Percentiles rank a stretch among this genome's conserved stretches.
These are phyloP conservation scores for Hydrozoanthus gracilis DNA, from an alignment of 92 coral and sea anemone species.

Conservation along the genomic window DNA sequence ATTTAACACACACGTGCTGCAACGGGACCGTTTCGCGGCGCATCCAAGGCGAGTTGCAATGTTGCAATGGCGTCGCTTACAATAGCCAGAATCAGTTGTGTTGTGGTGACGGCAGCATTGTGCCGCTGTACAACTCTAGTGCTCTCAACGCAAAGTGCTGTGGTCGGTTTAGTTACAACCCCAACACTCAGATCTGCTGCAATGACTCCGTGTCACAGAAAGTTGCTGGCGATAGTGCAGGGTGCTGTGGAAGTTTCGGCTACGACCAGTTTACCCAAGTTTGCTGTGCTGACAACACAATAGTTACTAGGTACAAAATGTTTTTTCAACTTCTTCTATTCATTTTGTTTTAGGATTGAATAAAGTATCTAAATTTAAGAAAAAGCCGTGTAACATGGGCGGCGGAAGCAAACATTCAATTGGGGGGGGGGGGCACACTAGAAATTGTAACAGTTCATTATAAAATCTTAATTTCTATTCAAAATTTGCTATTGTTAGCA, in stretches of 20 bases:
- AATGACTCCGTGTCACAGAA: conserved; percentile 19
- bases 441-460: too few relatives aligned
- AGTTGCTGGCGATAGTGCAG: conserved; percentile 6
- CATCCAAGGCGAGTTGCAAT: neutral
- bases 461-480: too few relatives aligned
- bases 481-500: too few relatives aligned
- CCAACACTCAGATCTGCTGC: conserved; percentile 49
- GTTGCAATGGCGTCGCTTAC: conserved; percentile 41
- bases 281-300: conserved; percentile 44
- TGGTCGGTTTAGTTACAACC: conserved; percentile 30
- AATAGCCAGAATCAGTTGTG: conserved; percentile 30
- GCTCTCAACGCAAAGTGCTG: conserved; percentile 49
- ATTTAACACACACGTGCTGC: conserved; percentile 49
- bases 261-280: conserved; percentile 41
- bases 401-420: too few relatives aligned
- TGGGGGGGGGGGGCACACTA: too few relatives aligned
- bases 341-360: neutral
- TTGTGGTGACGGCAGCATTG: conserved; percentile 38
- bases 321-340: neutral
- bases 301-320: conserved; percentile 13
- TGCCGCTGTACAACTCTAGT: conserved; percentile 22
- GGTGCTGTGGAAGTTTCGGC: conserved; percentile 45
- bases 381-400: too few relatives aligned
- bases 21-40: conserved; percentile 32
- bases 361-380: too few relatives aligned